A percentile compares a stretch with the other conserved stretches of the same genome.
Conservation (phyloP, 2,113 vertebrate species). For the Emydocephalus ijimae region DNA sequence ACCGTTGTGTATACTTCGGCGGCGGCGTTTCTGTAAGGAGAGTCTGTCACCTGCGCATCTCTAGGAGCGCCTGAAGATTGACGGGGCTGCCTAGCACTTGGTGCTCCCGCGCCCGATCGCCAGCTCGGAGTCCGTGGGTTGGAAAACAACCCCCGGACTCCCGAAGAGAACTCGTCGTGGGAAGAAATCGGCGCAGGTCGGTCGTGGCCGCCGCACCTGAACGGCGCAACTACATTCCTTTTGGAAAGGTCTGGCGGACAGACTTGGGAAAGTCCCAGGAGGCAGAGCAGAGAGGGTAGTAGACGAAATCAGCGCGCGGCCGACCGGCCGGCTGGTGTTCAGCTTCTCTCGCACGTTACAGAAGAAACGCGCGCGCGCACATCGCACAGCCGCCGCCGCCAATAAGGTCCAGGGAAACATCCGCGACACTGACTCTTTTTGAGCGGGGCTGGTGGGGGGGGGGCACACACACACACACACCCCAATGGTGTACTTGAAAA, state of each 20-base stretch:
- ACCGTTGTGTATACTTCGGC: slow-evolving; percentile 34
- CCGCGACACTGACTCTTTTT: slow-evolving; percentile 13
- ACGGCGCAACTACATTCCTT: neutral
- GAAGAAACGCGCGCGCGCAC: slow-evolving; percentile 45
- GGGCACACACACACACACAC: no score
- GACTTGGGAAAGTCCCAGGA: slow-evolving; percentile 57
- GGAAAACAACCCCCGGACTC: neutral
- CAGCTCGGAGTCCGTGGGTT: neutral
- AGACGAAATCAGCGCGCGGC: slow-evolving; percentile 57
- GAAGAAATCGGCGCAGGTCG: neutral
- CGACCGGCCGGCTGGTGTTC: slow-evolving; percentile 39
- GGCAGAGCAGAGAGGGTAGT: slow-evolving; percentile 46
- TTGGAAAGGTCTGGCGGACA: slow-evolving; percentile 47
- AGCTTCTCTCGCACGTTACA: neutral
- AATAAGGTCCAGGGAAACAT: slow-evolving; percentile 31
- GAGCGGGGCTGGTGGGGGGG: no score
- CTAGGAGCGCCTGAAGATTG: neutral
- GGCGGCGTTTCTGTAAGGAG: neutral
- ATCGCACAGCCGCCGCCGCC: slow-evolving; percentile 24
- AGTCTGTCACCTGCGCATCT: neutral
- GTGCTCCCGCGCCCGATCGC: neutral
- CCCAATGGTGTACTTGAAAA: neutral
- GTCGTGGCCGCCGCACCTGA: neutral
- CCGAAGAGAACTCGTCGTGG: no score
- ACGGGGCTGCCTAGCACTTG: neutral